phyloP scores from a whole-genome alignment of 2,113 vertebrate genomes.

The Solea solea region DNA sequence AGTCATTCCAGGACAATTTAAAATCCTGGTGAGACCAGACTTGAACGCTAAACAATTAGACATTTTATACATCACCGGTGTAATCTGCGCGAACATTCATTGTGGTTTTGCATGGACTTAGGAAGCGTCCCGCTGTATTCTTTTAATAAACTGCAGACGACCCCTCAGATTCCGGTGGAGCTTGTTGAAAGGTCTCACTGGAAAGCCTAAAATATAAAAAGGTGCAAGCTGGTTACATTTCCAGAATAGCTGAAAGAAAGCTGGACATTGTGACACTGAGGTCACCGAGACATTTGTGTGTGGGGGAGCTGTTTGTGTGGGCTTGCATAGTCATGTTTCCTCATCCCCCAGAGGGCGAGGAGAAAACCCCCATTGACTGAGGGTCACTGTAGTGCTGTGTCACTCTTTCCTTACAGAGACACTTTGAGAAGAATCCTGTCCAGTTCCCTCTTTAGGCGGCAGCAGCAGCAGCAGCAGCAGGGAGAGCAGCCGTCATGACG shows the following conservation, averaged over 20 bases:
- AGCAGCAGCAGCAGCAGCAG: constrained; percentile 58
- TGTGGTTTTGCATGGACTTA: too few species aligned
- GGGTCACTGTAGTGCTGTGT: constrained; percentile 43
- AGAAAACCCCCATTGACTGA: constrained; percentile 8
- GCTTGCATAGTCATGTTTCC: neutral
- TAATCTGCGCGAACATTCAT: too few species aligned
- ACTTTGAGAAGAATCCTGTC: constrained; percentile 33
- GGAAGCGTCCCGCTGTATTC: too few species aligned
- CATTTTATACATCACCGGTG: too few species aligned
- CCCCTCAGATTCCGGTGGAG: neutral
- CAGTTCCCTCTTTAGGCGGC: constrained; percentile 28
- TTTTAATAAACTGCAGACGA: too few species aligned
- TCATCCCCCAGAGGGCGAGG: constrained; percentile 15
- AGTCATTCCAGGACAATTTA: too few species aligned
- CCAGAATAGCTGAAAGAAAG: neutral
- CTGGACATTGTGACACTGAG: neutral
- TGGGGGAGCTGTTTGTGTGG: constrained; percentile 14
- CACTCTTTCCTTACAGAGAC: constrained; percentile 49
- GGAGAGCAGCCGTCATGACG: constrained; percentile 46
- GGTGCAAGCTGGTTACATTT: neutral
- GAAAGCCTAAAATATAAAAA: neutral
- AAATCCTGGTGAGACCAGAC: too few species aligned
- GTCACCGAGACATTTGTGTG: constrained; percentile 34
- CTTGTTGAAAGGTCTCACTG: neutral
- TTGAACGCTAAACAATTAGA: too few species aligned